Evolutionary conservation across 1,140 invertebrate species (phyloP), one percentile per base, ranked within the genome.

Genomic region (Amphibalanus amphitrite): DNA sequence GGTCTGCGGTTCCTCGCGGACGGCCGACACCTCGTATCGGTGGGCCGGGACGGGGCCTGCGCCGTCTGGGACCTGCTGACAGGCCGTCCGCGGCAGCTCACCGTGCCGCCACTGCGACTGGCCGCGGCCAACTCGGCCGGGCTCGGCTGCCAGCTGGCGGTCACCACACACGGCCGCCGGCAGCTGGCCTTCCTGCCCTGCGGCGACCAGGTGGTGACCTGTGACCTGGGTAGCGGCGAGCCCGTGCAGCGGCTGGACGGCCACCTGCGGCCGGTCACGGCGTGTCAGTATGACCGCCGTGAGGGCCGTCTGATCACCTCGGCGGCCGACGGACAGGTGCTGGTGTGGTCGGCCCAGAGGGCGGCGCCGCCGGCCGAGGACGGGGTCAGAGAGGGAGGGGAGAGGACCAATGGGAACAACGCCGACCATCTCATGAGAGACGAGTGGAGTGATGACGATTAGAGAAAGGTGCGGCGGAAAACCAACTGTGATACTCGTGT

Each of bases 331-430:
- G 20, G 20, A 20, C 10, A 59, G 13, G 47, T 59, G 47, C 47
- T 59, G 47, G 47, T 59, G 47, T 59, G 47, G 47, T 17, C 13
- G 1, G 47, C 28, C 1, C n/a, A 71, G 8, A 8, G 70, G 8
- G 25, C 29, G 70, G 1, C 15, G 13, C 59, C 23, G 70, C 6
- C 3, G 13, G 28, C 69, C 59, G 26, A 40, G 33, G 64, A 26
- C 1, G 15, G 30, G 30, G n/a, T n/a, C 26, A 17, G 68, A 28
- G 59, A 29, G 3, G 30, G 15, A 3, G 38, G n/a, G n/a, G n/a
- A 47, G 30, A 71, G 4, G 33, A 29, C 67, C 20, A 71, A 69
- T 17, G 47, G 71, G 71, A 71, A 29, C 28, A n/a, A 3, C 69
- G 71, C 64, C 23, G 71, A 28, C 15, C 10, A 68, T 25, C 20